Evolutionary conservation across 2,888 invertebrate genomes (phyloP).

Genomic region (Operophtera brumata): DNA sequence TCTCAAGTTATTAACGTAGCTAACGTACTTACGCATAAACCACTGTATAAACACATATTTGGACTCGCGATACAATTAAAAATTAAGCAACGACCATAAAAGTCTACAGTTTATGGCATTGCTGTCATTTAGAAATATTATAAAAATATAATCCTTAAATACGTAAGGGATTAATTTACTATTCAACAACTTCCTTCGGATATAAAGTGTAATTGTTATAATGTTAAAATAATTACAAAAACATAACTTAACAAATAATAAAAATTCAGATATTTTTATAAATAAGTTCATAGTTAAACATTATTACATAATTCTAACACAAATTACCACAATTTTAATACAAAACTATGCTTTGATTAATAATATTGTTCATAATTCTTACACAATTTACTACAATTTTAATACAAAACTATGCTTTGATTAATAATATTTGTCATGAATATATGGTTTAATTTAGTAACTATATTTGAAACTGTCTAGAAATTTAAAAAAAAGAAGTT

Average conservation of each 20-base stretch:
- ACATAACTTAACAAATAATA: too few species aligned
- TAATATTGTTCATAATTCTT: too few species aligned
- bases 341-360: too few species aligned
- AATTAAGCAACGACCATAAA: slow-evolving; percentile 43
- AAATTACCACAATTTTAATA: not conserved
- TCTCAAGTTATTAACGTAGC: slow-evolving; percentile 27
- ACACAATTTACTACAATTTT: not conserved
- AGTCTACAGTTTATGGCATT: slow-evolving; percentile 50
- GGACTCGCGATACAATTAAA: slow-evolving; percentile 33
- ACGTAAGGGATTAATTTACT: not conserved
- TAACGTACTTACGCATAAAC: slow-evolving; percentile 18
- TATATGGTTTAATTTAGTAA: not conserved
- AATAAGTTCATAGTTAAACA: too few species aligned
- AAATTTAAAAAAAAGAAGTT: not conserved
- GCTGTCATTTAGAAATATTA: slow-evolving; percentile 30
- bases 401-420: not conserved
- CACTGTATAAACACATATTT: slow-evolving; percentile 34
- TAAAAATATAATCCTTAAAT: not conserved
- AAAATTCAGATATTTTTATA: too few species aligned
- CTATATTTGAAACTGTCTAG: not conserved
- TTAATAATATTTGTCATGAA: not conserved
- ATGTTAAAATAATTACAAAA: too few species aligned
- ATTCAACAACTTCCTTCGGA: too few species aligned
- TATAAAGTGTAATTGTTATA: too few species aligned
- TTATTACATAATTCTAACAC: too few species aligned